These are phyloP conservation scores for Oligia fasciuncula DNA, from an alignment of 2,888 invertebrate species.

Conservation along the genomic window DNA sequence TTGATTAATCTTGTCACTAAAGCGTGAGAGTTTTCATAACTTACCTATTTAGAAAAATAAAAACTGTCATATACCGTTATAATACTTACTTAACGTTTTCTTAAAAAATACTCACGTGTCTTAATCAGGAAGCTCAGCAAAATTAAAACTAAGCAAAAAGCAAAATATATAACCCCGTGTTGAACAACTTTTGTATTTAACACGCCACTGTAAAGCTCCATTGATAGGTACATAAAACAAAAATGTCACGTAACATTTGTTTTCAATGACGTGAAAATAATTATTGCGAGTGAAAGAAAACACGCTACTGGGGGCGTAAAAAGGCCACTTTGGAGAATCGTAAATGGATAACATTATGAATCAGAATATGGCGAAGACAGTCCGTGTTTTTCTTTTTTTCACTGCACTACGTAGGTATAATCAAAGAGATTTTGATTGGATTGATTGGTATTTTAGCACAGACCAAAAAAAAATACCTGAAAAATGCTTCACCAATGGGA, in stretches of 20 bases:
- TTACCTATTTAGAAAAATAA: too few species aligned
- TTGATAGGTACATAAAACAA: not conserved
- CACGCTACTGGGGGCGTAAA: not conserved
- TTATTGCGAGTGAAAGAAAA: not conserved
- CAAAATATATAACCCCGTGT: not conserved
- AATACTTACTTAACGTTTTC: not conserved
- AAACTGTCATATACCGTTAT: not conserved
- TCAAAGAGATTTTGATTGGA: too few species aligned
- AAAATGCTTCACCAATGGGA: too few species aligned
- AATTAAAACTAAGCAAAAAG: not conserved
- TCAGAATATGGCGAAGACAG: too few species aligned
- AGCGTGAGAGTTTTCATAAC: not conserved
- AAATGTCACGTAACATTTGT: not conserved
- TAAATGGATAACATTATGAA: too few species aligned
- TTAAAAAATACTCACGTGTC: constrained; percentile 13
- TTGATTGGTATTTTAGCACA: too few species aligned
- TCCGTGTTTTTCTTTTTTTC: too few species aligned
- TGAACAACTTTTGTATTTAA: constrained; percentile 1
- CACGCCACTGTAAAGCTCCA: not conserved
- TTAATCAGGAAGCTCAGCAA: not conserved
- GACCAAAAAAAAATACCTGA: too few species aligned
- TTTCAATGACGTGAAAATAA: constrained; percentile 1
- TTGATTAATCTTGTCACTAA: not conserved
- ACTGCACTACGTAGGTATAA: too few species aligned
- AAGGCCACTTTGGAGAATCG: too few species aligned